Conservation (phyloP, 2,113 vertebrate species). For the Trogon melanurus region DNA sequence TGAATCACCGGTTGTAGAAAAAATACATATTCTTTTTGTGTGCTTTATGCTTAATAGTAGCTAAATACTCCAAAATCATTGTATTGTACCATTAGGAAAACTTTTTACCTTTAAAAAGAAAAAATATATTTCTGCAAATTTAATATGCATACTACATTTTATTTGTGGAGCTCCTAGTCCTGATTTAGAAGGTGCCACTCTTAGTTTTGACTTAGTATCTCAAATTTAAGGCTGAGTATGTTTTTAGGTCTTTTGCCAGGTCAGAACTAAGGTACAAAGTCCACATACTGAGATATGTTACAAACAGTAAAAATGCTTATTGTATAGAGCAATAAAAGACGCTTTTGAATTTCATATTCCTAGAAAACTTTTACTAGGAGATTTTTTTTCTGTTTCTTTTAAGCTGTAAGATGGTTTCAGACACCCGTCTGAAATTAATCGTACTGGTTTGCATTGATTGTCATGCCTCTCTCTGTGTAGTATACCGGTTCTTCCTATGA, state of each 20-base stretch:
- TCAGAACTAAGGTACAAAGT: neutral
- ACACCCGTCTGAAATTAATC: neutral
- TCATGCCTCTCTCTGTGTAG: neutral
- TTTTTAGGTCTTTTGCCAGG: neutral
- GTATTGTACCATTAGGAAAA: neutral
- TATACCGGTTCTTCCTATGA: conserved; percentile 6
- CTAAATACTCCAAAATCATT: neutral
- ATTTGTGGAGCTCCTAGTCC: neutral
- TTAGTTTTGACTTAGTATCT: neutral
- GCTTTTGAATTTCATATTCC: neutral
- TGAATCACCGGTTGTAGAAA: neutral
- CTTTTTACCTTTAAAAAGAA: neutral
- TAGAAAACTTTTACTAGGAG: neutral
- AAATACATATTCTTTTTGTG: neutral
- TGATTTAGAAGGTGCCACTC: neutral
- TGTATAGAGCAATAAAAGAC: neutral
- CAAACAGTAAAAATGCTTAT: neutral
- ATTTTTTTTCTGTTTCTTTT: neutral
- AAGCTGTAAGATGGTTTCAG: neutral
- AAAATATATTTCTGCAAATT: neutral
- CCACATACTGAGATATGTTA: neutral
- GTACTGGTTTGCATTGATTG: conserved; percentile 32
- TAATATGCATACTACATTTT: neutral
- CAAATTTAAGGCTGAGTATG: neutral
- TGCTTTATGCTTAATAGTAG: neutral